phyloP scores from a whole-genome alignment of 2,888 invertebrate genomes.

The Camponotus fellah region DNA sequence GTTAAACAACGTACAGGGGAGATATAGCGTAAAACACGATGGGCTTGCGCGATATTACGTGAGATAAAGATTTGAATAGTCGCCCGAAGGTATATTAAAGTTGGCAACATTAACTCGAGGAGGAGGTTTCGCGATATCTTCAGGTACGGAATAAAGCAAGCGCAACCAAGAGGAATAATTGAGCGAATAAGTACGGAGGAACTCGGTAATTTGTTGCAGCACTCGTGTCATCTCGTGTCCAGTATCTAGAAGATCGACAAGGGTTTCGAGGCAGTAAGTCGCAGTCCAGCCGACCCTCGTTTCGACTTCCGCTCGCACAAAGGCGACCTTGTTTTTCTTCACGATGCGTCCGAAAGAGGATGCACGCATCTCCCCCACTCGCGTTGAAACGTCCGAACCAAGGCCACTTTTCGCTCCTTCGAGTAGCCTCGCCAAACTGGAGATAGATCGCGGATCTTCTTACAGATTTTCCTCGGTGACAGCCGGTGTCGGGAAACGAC shows the following conservation, averaged over 20 bases:
- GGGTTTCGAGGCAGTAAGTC: slow-evolving; percentile 60
- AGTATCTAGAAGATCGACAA: slow-evolving; percentile 63
- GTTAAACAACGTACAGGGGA: slow-evolving; percentile 16
- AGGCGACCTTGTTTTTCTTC: slow-evolving; percentile 67
- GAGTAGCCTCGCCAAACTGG: neutral
- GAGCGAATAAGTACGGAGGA: slow-evolving; percentile 26
- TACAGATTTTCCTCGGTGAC: neutral
- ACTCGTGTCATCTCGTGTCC: slow-evolving; percentile 35
- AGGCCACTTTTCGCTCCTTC: neutral
- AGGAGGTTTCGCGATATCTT: neutral
- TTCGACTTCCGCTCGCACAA: slow-evolving; percentile 70
- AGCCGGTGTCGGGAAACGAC: neutral
- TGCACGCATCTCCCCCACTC: neutral
- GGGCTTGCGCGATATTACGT: slow-evolving; percentile 47
- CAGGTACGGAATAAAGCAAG: neutral
- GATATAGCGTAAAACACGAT: slow-evolving; percentile 22
- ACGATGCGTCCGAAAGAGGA: slow-evolving; percentile 2
- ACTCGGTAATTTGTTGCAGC: slow-evolving; percentile 16
- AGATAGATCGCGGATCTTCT: neutral
- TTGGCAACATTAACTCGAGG: slow-evolving; percentile 6
- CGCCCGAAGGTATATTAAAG: slow-evolving; percentile 6
- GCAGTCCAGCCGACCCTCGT: slow-evolving; percentile 47
- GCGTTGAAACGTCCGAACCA: neutral
- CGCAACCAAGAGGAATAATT: neutral
- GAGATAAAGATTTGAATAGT: slow-evolving; percentile 45